Evolutionary conservation across 92 coral and sea anemone species (phyloP).

Genomic region (Blastomussa wellsi): DNA sequence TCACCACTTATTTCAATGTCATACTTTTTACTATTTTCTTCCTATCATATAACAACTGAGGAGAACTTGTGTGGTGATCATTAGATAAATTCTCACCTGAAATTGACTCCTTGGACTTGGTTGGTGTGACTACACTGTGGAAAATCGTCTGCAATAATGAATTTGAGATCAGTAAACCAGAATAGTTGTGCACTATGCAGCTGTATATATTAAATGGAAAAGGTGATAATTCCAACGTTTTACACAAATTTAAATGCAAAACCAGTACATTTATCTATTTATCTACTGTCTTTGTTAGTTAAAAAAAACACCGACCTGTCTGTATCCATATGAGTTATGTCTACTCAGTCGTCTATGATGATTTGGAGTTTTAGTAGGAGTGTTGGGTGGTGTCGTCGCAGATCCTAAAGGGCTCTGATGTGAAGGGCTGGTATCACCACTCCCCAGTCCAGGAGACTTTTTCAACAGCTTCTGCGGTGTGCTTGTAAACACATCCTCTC

Average conservation of each 20-base stretch:
- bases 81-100: conserved; percentile 47
- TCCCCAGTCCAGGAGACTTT: conserved; percentile 29
- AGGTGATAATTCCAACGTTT: neutral
- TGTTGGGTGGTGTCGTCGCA: conserved; percentile 40
- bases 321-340: conserved; percentile 61
- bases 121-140: conserved; percentile 93
- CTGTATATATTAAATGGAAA: too few species aligned
- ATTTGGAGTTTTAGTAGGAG: conserved; percentile 53
- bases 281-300: too few species aligned
- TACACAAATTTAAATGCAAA: too few species aligned
- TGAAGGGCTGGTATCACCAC: conserved; percentile 28
- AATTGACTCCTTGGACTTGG: conserved; percentile 72
- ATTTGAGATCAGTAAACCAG: too few species aligned
- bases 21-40: too few species aligned
- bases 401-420: conserved; percentile 12
- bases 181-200: too few species aligned
- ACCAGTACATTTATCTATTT: too few species aligned
- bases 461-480: conserved; percentile 35
- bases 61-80: neutral
- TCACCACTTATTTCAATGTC: too few species aligned
- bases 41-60: neutral
- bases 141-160: conserved; percentile 25
- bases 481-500: conserved; percentile 20
- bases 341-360: conserved; percentile 53
- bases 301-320: conserved; percentile 68